Base-by-base conservation (phyloP, 2,113 vertebrate genomes). In the Parus major region DNA sequence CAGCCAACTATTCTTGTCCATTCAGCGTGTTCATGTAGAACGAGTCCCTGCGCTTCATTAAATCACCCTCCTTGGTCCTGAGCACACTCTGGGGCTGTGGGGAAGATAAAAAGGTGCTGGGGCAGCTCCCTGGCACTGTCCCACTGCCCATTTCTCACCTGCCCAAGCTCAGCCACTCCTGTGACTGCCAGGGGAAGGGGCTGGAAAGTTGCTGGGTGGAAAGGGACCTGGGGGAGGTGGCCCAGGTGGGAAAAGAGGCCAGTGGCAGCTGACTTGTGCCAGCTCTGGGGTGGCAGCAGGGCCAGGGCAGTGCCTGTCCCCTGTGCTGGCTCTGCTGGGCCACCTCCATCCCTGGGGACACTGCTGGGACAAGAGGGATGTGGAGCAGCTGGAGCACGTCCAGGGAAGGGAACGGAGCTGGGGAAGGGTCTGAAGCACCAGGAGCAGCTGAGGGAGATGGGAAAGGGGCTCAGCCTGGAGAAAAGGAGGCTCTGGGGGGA, bases 371-470 rank as follows among this genome's bases (percentile, higher is more conserved):
- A 65, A 5, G 31, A 19, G 8, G 13, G 15, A 29, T 42, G 5
- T 1, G 0, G 61, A 66, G 36, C 1, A 9, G 31, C 20, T 65
- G 35, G 42, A 57, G 60, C 0, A 0, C 41, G 23, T n/a, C 3
- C 84, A 78, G 73, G 27, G 18, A 27, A 59, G 42, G 52, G 44
- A 35, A 76, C 0, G 0, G 44, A 50, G 25, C 60, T 76, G 80
- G 53, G 25, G 27, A 68, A 61, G n/a, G 25, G 29, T 2, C 10
- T 64, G 82, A 24, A 85, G 50, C n/a, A 22, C 3, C n/a, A 75
- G 60, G 60, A 56, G 24, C 0, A 0, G 42, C 29, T 66, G 46
- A 60, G 13, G 63, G 83, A 68, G 53, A 31, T 77, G 53, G 41
- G 53, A 57, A 81, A 25, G 63, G 57, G 29, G 29, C 49, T 79